These are phyloP conservation scores for Pseudachorutes palmiensis DNA, from an alignment of 1,140 invertebrate genomes.

Conservation along the genomic window DNA sequence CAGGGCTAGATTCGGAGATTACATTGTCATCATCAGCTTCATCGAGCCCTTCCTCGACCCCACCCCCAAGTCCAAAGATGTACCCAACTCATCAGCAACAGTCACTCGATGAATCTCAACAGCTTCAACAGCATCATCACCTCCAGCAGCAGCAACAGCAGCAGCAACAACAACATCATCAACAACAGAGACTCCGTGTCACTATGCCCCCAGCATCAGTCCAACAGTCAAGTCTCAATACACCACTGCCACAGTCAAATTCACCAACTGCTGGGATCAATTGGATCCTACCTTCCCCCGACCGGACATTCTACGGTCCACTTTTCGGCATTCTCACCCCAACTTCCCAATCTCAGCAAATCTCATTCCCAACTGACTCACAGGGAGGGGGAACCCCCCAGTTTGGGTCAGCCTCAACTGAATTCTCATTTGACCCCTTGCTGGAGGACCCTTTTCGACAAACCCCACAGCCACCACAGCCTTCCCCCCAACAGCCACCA, in stretches of 20 bases:
- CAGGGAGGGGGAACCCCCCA: constrained; percentile 33
- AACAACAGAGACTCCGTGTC: constrained; percentile 39
- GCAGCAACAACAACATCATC: constrained; percentile 41
- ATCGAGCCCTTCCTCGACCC: constrained; percentile 24
- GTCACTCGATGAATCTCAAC: constrained; percentile 59
- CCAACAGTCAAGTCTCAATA: constrained; percentile 37
- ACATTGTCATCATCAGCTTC: constrained; percentile 30
- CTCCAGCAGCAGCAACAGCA: constrained; percentile 40
- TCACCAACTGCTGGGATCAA: constrained; percentile 40
- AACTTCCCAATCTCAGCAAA: constrained; percentile 42
- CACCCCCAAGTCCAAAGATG: constrained; percentile 37
- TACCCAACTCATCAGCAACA: constrained; percentile 46
- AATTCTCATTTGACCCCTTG: constrained; percentile 40
- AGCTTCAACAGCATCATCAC: constrained; percentile 43
- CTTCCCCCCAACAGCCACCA: constrained; percentile 31
- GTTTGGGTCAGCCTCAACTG: constrained; percentile 32
- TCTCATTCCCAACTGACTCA: constrained; percentile 37
- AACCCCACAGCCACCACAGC: constrained; percentile 35
- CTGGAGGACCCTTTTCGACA: constrained; percentile 32
- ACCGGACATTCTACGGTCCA: constrained; percentile 53
- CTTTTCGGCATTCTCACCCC: constrained; percentile 48
- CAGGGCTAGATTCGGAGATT: constrained; percentile 33
- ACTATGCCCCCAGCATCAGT: constrained; percentile 46
- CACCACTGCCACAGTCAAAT: constrained; percentile 31
- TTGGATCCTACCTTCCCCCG: constrained; percentile 54